phyloP scores from a whole-genome alignment of 2,888 invertebrate genomes.

The Eledone cirrhosa region DNA sequence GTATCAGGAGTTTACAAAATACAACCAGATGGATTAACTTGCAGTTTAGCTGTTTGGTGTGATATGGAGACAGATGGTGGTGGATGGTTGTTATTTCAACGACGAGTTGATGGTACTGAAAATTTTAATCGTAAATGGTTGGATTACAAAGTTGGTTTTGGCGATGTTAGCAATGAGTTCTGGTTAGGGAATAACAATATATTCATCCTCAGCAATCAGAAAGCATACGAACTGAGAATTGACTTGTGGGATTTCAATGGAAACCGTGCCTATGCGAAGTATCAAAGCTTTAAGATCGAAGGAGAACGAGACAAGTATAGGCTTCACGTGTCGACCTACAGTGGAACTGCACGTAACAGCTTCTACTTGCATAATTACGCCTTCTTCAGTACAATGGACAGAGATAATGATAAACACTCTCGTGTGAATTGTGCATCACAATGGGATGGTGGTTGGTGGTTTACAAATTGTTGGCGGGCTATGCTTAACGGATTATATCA shows the following conservation, averaged over 20 bases:
- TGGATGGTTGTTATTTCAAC: background rate
- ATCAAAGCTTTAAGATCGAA: constrained; percentile 38
- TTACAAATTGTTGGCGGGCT: constrained; percentile 90
- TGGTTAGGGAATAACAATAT: constrained; percentile 45
- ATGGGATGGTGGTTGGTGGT: constrained; percentile 96
- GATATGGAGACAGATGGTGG: constrained; percentile 13
- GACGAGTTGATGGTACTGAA: constrained; percentile 4
- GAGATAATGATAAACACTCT: constrained; percentile 82
- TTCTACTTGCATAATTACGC: constrained; percentile 87
- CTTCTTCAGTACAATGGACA: constrained; percentile 88
- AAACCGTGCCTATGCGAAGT: constrained; percentile 39
- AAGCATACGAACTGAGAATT: constrained; percentile 37
- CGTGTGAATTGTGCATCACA: constrained; percentile 85
- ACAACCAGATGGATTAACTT: background rate
- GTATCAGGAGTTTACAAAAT: constrained; percentile 5
- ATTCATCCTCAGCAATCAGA: constrained; percentile 42
- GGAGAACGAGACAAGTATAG: constrained; percentile 40
- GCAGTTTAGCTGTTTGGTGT: constrained; percentile 9
- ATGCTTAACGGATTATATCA: constrained; percentile 89
- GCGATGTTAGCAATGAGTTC: constrained; percentile 15
- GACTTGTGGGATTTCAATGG: constrained; percentile 46
- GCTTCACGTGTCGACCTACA: constrained; percentile 38
- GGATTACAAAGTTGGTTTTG: constrained; percentile 19
- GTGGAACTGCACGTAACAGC: constrained; percentile 84
- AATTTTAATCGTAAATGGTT: constrained; percentile 15